A percentile compares a stretch with the other conserved stretches of the same genome.
phyloP scores from a whole-genome alignment of 2,797 vertebrate genomes.

The Poecile montanus region DNA sequence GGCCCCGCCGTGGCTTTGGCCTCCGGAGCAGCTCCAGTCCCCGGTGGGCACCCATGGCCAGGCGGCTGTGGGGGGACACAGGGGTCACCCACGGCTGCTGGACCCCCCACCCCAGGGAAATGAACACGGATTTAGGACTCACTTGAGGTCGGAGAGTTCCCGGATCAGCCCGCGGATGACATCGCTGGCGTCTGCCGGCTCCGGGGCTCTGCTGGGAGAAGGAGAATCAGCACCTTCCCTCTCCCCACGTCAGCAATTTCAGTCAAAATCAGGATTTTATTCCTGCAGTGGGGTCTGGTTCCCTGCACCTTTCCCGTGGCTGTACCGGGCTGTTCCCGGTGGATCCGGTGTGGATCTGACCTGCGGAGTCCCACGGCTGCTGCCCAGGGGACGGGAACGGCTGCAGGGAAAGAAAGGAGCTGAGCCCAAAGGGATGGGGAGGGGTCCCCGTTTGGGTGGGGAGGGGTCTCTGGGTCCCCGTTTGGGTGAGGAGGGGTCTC shows the following conservation, averaged over 20 bases:
- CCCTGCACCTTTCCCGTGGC: background rate
- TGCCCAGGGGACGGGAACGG: fast-evolving
- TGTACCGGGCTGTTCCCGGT: fast-evolving
- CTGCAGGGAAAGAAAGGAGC: background rate
- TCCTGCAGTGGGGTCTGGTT: background rate
- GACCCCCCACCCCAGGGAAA: background rate
- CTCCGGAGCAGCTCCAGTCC: background rate
- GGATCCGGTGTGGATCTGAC: too few species aligned
- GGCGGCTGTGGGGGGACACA: background rate
- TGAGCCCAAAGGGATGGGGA: background rate
- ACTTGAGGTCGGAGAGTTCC: background rate
- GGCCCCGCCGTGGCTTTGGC: background rate
- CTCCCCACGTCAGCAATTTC: background rate
- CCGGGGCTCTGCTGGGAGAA: background rate
- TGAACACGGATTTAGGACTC: fast-evolving
- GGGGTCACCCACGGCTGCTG: background rate
- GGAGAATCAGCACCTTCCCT: too few species aligned
- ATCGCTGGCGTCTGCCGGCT: fast-evolving
- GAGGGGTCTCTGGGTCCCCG: background rate
- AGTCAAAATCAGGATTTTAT: background rate
- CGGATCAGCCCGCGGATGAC: background rate
- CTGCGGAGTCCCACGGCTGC: background rate
- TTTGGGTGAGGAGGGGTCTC: background rate
- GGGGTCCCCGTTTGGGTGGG: background rate
- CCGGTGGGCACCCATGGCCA: background rate